phyloP scores from a whole-genome alignment of 2,113 vertebrate genomes.

The Hyperopisus bebe region DNA sequence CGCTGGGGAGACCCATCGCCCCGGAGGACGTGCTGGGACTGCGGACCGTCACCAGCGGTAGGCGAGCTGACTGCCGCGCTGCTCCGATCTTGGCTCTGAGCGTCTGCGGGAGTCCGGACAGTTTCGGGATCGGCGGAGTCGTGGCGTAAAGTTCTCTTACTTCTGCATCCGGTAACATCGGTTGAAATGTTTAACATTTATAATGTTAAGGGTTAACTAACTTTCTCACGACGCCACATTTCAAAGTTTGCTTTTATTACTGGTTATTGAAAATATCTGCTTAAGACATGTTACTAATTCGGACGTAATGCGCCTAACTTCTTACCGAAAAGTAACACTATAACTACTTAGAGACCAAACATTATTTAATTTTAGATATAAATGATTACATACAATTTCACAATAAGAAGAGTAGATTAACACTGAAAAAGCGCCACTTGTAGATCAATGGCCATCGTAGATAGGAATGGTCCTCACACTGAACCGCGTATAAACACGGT shows the following conservation, averaged over 20 bases:
- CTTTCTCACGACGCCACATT: background rate
- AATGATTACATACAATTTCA: background rate
- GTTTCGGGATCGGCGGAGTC: background rate
- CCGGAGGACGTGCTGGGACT: slow-evolving; percentile 86
- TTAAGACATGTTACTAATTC: background rate
- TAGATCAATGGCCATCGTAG: background rate
- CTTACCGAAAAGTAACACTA: background rate
- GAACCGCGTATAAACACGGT: slow-evolving; percentile 42
- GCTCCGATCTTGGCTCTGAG: background rate
- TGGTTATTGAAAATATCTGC: background rate
- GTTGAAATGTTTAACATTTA: background rate
- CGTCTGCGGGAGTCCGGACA: background rate
- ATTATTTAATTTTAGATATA: background rate
- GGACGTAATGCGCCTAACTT: background rate
- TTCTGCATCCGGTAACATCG: background rate
- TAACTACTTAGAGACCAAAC: background rate
- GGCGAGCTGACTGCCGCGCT: slow-evolving; percentile 46
- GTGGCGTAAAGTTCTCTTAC: background rate
- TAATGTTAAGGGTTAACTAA: background rate
- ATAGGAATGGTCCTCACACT: background rate
- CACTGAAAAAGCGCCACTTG: background rate
- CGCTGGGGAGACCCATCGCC: slow-evolving; percentile 68
- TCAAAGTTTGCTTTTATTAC: background rate
- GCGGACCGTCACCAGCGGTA: slow-evolving; percentile 78
- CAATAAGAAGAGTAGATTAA: background rate